These are phyloP conservation scores for Cynocephalus volans DNA, from an alignment of 2,113 vertebrate genomes.

Conservation along the genomic window DNA sequence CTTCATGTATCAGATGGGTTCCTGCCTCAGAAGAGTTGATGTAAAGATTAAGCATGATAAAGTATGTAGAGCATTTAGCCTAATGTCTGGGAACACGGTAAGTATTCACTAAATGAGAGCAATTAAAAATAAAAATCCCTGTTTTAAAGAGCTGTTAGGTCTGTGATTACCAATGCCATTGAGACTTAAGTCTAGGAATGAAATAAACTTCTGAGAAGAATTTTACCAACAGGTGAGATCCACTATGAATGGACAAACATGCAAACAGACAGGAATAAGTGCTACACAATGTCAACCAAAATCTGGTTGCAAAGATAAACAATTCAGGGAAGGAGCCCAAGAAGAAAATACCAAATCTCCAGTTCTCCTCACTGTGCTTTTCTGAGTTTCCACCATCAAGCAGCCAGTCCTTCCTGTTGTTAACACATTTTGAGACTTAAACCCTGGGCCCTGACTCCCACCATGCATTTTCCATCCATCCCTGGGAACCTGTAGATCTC, in stretches of 20 bases:
- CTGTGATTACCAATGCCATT: not conserved
- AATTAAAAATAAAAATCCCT: not conserved
- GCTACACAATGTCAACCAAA: not conserved
- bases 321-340: not conserved
- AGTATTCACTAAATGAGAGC: not conserved
- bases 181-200: not conserved
- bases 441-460: not conserved
- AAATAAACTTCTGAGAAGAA: conserved; percentile 16
- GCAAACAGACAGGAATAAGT: not conserved
- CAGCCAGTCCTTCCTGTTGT: not conserved
- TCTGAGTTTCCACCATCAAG: not conserved
- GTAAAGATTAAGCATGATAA: not conserved
- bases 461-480: not conserved
- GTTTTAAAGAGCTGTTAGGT: not conserved
- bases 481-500: not conserved
- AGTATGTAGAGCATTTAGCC: not conserved
- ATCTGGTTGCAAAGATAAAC: not conserved
- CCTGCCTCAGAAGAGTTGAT: not conserved
- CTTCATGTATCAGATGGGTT: not conserved
- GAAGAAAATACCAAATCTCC: not conserved
- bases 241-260: not conserved
- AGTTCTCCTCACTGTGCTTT: not conserved
- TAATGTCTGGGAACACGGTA: not conserved
- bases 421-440: not conserved
- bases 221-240: conserved; percentile 4